Evolutionary conservation across 2,888 invertebrate species (phyloP).

Genomic region (Macropis europaea): DNA sequence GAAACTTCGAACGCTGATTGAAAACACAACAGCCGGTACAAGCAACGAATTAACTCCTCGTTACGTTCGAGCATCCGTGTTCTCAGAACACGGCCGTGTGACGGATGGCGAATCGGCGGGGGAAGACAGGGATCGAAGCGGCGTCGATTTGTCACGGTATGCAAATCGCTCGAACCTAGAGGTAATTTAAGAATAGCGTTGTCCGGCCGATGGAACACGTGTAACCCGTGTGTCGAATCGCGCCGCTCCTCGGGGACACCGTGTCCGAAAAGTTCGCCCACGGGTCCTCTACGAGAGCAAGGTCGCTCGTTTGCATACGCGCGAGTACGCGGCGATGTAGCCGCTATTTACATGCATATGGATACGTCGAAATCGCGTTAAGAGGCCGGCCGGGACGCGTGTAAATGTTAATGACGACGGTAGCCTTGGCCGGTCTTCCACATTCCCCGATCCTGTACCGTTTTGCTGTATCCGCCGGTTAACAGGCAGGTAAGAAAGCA

Average conservation of each 20-base stretch:
- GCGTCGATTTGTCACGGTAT: slow-evolving; percentile 24
- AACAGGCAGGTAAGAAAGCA: slow-evolving; percentile 72
- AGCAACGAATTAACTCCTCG: background rate
- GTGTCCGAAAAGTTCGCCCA: slow-evolving; percentile 40
- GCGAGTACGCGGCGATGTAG: slow-evolving; percentile 7
- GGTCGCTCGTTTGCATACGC: slow-evolving; percentile 47
- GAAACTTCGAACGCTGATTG: too few species aligned
- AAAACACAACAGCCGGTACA: too few species aligned
- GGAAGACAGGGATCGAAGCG: slow-evolving; percentile 8
- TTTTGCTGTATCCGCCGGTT: slow-evolving; percentile 73
- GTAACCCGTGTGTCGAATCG: slow-evolving; percentile 16
- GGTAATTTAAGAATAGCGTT: slow-evolving; percentile 30
- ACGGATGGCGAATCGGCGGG: slow-evolving; percentile 10
- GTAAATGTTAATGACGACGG: slow-evolving; percentile 74
- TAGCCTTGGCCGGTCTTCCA: slow-evolving; percentile 72
- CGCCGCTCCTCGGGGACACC: background rate
- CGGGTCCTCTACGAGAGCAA: slow-evolving; percentile 38
- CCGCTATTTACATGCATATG: slow-evolving; percentile 69
- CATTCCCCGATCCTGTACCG: slow-evolving; percentile 75
- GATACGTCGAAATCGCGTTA: slow-evolving; percentile 66
- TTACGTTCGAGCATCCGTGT: background rate
- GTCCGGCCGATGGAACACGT: slow-evolving; percentile 19
- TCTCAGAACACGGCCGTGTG: background rate
- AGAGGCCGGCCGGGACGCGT: slow-evolving; percentile 59
- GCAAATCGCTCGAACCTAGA: background rate